A percentile compares a stretch with the other conserved stretches of the same genome.
Evolutionary conservation across 2,797 vertebrate species (phyloP).

Genomic region (Danio aesculapii): DNA sequence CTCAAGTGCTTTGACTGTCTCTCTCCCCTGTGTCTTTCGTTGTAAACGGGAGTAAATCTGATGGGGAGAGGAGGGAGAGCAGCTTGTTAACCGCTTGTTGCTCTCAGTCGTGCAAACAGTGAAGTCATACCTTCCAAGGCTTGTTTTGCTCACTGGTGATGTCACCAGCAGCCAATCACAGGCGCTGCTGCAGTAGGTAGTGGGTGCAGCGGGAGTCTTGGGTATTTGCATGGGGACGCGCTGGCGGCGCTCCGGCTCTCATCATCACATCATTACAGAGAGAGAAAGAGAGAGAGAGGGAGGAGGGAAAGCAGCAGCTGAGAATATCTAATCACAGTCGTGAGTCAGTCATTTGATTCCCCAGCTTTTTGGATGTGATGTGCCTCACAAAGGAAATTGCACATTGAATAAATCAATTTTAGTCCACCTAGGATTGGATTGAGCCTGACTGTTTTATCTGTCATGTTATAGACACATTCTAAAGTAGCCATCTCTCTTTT

Average conservation of each 20-base stretch:
- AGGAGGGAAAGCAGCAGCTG: constrained; percentile 40
- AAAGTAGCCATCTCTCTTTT: constrained; percentile 46
- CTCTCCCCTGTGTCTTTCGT: constrained; percentile 75
- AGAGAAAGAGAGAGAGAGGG: constrained; percentile 16
- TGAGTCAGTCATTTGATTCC: constrained; percentile 42
- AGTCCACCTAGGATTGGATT: not conserved
- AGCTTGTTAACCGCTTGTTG: constrained; percentile 63
- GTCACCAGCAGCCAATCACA: constrained; percentile 84
- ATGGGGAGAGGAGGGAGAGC: constrained; percentile 48
- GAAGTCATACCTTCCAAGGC: constrained; percentile 83
- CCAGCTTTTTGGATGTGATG: constrained; percentile 39
- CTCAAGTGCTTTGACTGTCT: constrained; percentile 58
- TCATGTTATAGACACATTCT: constrained; percentile 27
- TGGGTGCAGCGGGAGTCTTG: constrained; percentile 55
- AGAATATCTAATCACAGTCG: constrained; percentile 53
- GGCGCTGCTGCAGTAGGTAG: constrained; percentile 66
- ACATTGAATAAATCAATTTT: constrained; percentile 48
- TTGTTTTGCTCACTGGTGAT: constrained; percentile 80
- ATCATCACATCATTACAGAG: constrained; percentile 64
- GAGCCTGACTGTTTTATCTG: constrained; percentile 1
- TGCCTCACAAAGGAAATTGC: constrained; percentile 43
- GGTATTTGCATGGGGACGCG: constrained; percentile 55
- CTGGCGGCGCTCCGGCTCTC: constrained; percentile 70
- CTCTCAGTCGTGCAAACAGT: constrained; percentile 74
- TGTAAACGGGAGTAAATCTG: constrained; percentile 73